Percentiles rank a stretch among this genome's conserved stretches.
Evolutionary conservation across 2,113 vertebrate genomes (phyloP).

Genomic region (Montifringilla adamsi): DNA sequence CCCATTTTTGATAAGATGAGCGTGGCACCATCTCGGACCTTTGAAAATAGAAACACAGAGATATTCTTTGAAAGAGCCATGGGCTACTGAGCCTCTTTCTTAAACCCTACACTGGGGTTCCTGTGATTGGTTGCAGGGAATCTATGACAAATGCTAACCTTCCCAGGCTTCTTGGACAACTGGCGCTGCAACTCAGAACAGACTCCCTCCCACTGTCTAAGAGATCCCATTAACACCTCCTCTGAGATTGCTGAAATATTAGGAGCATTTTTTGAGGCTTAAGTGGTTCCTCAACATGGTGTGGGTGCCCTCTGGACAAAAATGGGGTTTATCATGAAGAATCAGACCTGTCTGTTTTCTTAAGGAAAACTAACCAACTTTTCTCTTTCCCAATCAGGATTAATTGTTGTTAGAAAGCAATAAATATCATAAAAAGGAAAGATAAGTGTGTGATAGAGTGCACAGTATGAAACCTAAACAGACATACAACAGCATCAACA

Average conservation of each 20-base stretch:
- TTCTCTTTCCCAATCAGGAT: not conserved
- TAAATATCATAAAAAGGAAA: not conserved
- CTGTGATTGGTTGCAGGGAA: not conserved
- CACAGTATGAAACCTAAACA: not conserved
- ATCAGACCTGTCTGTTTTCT: not conserved
- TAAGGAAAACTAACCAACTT: not conserved
- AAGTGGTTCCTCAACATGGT: not conserved
- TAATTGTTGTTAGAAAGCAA: not conserved
- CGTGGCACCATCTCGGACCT: slow-evolving; percentile 93
- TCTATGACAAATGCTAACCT: not conserved
- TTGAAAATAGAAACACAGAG: slow-evolving; percentile 41
- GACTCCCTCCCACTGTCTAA: not conserved
- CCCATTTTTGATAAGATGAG: slow-evolving; percentile 89
- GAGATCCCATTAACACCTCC: not conserved
- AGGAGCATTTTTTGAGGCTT: not conserved
- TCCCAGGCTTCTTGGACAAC: not conserved
- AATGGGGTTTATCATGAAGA: not conserved
- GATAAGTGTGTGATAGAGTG: not conserved
- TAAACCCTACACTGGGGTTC: not conserved
- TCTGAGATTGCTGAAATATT: not conserved
- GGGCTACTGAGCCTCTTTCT: not conserved
- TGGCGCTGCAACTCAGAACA: not conserved
- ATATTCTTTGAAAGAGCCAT: not conserved
- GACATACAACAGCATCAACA: not conserved
- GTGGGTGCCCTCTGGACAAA: not conserved